phyloP scores from a whole-genome alignment of 2,797 vertebrate species.

The Thripadectes ignobilis region DNA sequence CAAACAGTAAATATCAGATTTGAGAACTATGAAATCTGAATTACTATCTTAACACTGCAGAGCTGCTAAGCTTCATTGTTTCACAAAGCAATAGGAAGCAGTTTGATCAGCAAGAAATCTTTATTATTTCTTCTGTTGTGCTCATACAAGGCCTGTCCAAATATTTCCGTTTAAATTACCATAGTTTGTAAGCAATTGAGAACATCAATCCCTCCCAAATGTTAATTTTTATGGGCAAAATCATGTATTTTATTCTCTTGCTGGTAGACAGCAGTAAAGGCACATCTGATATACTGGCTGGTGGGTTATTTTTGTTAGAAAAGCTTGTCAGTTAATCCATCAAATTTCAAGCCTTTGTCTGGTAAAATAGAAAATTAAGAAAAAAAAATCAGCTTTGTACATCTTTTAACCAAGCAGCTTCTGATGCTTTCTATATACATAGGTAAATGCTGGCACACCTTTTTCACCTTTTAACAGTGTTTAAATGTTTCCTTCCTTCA shows the following conservation, averaged over 20 bases:
- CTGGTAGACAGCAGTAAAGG: background rate
- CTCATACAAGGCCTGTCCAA: background rate
- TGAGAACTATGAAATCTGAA: background rate
- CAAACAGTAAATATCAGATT: background rate
- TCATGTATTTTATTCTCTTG: background rate
- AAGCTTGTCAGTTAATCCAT: background rate
- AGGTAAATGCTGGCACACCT: background rate
- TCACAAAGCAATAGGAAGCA: background rate
- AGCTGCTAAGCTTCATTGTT: background rate
- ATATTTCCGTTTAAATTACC: background rate
- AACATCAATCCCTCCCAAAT: background rate
- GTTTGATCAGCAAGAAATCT: background rate
- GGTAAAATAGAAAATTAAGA: background rate
- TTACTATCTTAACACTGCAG: background rate
- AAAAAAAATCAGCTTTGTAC: background rate
- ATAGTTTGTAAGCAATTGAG: background rate
- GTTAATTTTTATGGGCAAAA: background rate
- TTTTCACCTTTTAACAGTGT: background rate
- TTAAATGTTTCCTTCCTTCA: background rate
- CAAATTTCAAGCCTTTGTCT: background rate
- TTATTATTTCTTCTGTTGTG: background rate
- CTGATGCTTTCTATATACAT: background rate
- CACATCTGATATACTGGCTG: accelerated
- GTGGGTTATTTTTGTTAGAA: background rate
- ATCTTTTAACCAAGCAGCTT: background rate